phyloP scores from a whole-genome alignment of 2,113 vertebrate species.

The Arothron firmamentum region DNA sequence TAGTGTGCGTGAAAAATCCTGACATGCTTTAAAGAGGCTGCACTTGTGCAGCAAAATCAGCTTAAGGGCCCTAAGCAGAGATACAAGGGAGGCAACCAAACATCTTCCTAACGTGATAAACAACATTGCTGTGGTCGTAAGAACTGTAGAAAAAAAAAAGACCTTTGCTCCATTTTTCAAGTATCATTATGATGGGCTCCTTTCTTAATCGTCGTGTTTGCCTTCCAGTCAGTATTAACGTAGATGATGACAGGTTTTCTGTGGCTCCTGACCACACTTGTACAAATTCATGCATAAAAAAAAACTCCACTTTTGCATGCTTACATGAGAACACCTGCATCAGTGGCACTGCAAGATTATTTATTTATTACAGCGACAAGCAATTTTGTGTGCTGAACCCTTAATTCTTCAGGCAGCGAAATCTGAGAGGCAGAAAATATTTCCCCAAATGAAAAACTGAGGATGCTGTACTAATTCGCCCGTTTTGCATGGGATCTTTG shows the following conservation, averaged over 20 bases:
- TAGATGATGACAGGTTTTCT: slow-evolving; percentile 51
- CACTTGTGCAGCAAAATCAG: slow-evolving; percentile 60
- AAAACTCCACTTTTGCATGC: slow-evolving; percentile 4
- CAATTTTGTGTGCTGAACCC: slow-evolving; percentile 13
- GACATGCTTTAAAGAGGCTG: slow-evolving; percentile 63
- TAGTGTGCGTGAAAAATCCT: slow-evolving; percentile 64
- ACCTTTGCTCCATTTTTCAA: slow-evolving; percentile 57
- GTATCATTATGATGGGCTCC: slow-evolving; percentile 51
- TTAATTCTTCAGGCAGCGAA: slow-evolving; percentile 2
- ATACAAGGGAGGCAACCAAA: slow-evolving; percentile 55
- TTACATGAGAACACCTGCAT: slow-evolving; percentile 11
- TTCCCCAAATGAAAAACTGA: slow-evolving; percentile 21
- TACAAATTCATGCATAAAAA: background rate
- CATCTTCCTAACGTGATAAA: slow-evolving; percentile 63
- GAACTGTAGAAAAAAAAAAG: slow-evolving; percentile 47
- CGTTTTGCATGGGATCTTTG: slow-evolving; percentile 24
- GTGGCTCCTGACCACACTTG: background rate
- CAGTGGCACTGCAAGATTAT: slow-evolving; percentile 15
- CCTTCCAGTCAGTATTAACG: slow-evolving; percentile 55
- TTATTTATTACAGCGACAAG: slow-evolving; percentile 29
- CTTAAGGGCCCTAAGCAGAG: slow-evolving; percentile 60
- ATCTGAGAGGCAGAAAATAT: slow-evolving; percentile 26
- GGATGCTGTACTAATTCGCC: slow-evolving; percentile 24
- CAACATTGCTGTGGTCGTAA: slow-evolving; percentile 48
- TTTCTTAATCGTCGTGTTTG: slow-evolving; percentile 58